Percentiles rank a stretch among this genome's conserved stretches.
These are phyloP conservation scores for Andrena hattorfiana DNA, from an alignment of 2,888 invertebrate genomes.

Conservation along the genomic window DNA sequence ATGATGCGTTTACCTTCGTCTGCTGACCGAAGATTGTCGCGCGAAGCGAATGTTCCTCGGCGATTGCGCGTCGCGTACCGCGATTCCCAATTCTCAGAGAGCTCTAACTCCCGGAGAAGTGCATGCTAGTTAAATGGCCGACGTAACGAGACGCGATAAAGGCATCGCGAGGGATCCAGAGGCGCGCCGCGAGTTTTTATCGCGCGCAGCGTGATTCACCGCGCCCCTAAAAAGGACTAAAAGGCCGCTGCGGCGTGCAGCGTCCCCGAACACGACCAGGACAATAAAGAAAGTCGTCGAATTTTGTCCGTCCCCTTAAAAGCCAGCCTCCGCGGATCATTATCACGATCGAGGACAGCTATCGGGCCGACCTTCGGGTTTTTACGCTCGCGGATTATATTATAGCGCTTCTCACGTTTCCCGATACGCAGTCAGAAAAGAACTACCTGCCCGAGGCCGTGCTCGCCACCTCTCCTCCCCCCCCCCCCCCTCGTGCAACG, in stretches of 20 bases:
- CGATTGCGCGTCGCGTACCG: too few relatives aligned
- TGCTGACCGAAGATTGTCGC: background rate
- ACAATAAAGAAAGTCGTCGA: constrained; percentile 15
- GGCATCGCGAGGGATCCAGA: background rate
- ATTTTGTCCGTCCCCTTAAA: constrained; percentile 42
- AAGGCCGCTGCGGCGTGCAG: background rate
- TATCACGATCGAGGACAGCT: constrained; percentile 53
- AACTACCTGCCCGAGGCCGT: constrained; percentile 45
- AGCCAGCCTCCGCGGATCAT: constrained; percentile 46
- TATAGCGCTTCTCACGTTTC: constrained; percentile 62
- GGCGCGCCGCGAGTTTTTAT: background rate
- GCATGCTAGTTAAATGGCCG: too few relatives aligned
- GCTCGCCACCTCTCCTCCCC: background rate
- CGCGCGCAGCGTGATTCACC: background rate
- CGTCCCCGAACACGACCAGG: background rate
- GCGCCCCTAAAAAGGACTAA: background rate
- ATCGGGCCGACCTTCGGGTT: constrained; percentile 58
- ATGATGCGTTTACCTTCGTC: background rate
- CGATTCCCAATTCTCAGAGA: too few relatives aligned
- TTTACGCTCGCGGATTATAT: constrained; percentile 62
- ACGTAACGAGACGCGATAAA: background rate
- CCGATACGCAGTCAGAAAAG: constrained; percentile 48
- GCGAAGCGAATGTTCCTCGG: too few relatives aligned
- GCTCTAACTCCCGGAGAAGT: too few relatives aligned
- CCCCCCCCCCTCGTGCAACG: constrained; percentile 12